phyloP scores from a whole-genome alignment of 2,888 invertebrate species.

The Heteromyza rotundicornis region DNA sequence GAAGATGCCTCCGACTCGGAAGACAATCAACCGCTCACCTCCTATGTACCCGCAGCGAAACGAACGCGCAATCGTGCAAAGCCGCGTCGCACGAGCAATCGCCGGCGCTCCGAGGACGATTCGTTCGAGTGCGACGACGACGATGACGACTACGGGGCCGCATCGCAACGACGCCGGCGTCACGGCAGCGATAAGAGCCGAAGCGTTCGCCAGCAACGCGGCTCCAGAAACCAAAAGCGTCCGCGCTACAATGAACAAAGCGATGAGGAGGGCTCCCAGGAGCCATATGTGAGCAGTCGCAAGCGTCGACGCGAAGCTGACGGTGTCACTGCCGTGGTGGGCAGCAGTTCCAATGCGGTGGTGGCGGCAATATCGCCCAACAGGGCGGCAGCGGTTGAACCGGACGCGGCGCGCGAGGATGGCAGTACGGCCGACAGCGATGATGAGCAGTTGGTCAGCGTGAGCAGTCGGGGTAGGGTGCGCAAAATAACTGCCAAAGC shows the following conservation, averaged over 20 bases:
- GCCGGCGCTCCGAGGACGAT: constrained; percentile 35
- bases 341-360: constrained; percentile 31
- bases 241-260: constrained; percentile 69
- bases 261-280: constrained; percentile 63
- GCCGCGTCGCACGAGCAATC: constrained; percentile 26
- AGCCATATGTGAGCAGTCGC: constrained; percentile 20
- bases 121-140: constrained; percentile 47
- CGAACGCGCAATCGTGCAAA: constrained; percentile 16
- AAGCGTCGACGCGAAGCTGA: constrained; percentile 43
- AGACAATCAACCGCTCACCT: constrained; percentile 64
- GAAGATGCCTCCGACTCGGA: constrained; percentile 57
- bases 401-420: constrained; percentile 31
- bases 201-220: constrained; percentile 39
- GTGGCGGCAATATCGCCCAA: constrained; percentile 15
- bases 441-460: constrained; percentile 62
- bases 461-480: constrained; percentile 84
- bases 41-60: constrained; percentile 49
- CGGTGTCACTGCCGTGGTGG: constrained; percentile 24
- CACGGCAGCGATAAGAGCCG: constrained; percentile 21
- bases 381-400: constrained; percentile 16
- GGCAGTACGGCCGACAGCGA: constrained; percentile 43
- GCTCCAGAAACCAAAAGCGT: constrained; percentile 62
- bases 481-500: constrained; percentile 83
- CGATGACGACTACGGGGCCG: constrained; percentile 52
- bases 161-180: constrained; percentile 27